Evolutionary conservation across 2,888 invertebrate species (phyloP).

Genomic region (Calephelis perditalis): DNA sequence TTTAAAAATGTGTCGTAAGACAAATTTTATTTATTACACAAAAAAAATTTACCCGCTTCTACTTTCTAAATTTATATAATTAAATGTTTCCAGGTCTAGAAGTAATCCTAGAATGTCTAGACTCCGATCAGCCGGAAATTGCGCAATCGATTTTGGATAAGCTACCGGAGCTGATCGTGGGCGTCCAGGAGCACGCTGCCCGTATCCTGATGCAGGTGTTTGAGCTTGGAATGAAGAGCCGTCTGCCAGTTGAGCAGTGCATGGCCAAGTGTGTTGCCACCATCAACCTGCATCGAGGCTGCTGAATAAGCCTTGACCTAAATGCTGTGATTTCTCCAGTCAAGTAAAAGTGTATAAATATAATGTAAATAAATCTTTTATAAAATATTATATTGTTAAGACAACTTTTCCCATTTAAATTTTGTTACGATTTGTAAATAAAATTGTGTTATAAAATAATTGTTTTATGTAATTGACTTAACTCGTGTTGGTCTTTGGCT

Average conservation of each 20-base stretch:
- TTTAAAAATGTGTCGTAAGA: no score
- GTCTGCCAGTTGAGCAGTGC: conserved; percentile 85
- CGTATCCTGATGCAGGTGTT: conserved; percentile 89
- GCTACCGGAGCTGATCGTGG: conserved; percentile 88
- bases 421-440: no score
- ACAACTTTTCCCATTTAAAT: no score
- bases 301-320: conserved; percentile 53
- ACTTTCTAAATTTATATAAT: no score
- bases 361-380: conserved; percentile 13
- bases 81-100: conserved; percentile 77
- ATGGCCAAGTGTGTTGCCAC: conserved; percentile 89
- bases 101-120: conserved; percentile 88
- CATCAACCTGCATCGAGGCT: conserved; percentile 90
- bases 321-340: not conserved
- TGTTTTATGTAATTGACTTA: no score
- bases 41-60: no score
- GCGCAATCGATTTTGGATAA: conserved; percentile 87
- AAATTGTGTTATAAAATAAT: no score
- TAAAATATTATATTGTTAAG: no score
- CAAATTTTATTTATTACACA: no score
- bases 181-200: conserved; percentile 91
- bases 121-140: conserved; percentile 87
- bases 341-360: not conserved
- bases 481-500: no score
- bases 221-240: conserved; percentile 87